Evolutionary conservation across 2,888 invertebrate species (phyloP), one percentile per base, ranked within the genome.

Genomic region (Epinotia nisella): DNA sequence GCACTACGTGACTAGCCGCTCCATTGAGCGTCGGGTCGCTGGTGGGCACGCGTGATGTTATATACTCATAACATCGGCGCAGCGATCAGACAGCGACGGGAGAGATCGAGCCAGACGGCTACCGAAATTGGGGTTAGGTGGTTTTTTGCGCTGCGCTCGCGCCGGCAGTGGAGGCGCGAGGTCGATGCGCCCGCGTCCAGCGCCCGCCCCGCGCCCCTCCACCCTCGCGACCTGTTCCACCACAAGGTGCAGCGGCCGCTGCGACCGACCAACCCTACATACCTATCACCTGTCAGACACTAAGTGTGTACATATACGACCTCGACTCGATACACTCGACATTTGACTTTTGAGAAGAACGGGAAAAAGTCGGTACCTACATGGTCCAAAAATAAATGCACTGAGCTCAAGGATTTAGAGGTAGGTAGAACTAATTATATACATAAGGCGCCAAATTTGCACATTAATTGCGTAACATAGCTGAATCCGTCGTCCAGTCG

Each of bases 201-300:
- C 82, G 80, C 83, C 75, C 80, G 76, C 81, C 79, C 65, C 66
- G 66, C 76, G 72, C 76, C 76, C 80, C 80, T 75, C 79, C 82
- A 77, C 79, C 81, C 83, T 84, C 82, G 82, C 86, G 90, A 92
- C 92, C 92, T 89, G 92, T 92, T 91, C 87, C 85, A 86, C 85
- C 90, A 89, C 90, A 90, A 91, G 90, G 91, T 92, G 91, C 90
- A 91, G 87, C 89, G 91, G 81, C 89, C 90, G 87, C 88, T 78
- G 84, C 85, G 84, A 84, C 84, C 86, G 71, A 70, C 74, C 76
- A 87, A 87, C 91, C 90, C 90, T 88, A 91, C 88, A 91, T 91
- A 92, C 83, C 87, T 92, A 92, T 90, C 91, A 92, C 92, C 92
- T 92, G 92, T 88, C 92, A 91, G 91, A 90, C 91, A 86, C 88